Conservation (phyloP, 2,888 invertebrate genomes). For the Xanthia icteritia region DNA sequence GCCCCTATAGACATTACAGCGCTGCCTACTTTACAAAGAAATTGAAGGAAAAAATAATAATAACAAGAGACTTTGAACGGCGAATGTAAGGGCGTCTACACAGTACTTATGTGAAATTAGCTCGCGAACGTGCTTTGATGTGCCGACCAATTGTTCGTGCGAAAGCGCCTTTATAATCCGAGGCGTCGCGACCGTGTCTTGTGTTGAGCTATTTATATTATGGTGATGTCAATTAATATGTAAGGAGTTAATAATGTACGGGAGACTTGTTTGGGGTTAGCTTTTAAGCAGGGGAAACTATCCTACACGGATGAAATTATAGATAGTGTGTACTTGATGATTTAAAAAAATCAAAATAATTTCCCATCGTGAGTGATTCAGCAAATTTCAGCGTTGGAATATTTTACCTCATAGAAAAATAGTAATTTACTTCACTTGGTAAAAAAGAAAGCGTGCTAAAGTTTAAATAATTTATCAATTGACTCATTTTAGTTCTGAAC, state of each 20-base stretch:
- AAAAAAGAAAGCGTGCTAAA: background rate
- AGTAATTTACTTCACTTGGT: background rate
- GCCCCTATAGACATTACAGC: slow-evolving; percentile 76
- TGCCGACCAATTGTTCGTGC: slow-evolving; percentile 86
- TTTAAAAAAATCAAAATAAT: background rate
- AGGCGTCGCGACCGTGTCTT: slow-evolving; percentile 77
- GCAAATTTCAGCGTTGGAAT: background rate
- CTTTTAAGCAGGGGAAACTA: background rate
- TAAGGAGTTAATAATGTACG: slow-evolving; percentile 56
- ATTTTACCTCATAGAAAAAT: background rate
- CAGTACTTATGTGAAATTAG: slow-evolving; percentile 89
- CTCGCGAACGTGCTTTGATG: slow-evolving; percentile 86
- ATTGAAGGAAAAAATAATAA: slow-evolving; percentile 86
- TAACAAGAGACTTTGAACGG: slow-evolving; percentile 71
- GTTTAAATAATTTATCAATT: background rate
- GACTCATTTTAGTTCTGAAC: background rate
- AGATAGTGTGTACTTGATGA: background rate
- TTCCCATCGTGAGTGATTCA: background rate
- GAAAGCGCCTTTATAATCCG: slow-evolving; percentile 85
- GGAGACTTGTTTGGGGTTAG: slow-evolving; percentile 22
- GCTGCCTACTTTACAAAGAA: slow-evolving; percentile 86
- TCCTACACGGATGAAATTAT: background rate
- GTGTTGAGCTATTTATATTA: slow-evolving; percentile 64
- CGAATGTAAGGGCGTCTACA: slow-evolving; percentile 85
- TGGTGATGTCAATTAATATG: slow-evolving; percentile 58